Evolutionary conservation across 1,140 invertebrate species (phyloP).

Genomic region (Tribolium castaneum): DNA sequence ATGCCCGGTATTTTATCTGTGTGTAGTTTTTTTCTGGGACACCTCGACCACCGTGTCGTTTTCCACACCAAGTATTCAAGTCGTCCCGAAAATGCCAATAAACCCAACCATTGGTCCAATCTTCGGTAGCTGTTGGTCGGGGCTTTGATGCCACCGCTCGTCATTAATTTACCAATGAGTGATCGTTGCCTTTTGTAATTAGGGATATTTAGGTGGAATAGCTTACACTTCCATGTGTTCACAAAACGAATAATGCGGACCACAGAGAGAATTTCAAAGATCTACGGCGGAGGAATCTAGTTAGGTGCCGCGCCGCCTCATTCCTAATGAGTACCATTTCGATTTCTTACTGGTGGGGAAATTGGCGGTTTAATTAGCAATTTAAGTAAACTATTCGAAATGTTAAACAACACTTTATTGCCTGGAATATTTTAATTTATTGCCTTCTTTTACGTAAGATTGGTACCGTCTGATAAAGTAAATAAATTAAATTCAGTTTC

Average conservation of each 20-base stretch:
- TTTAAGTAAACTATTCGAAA: slow-evolving; percentile 5
- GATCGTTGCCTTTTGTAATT: slow-evolving; percentile 37
- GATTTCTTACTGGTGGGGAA: slow-evolving; percentile 12
- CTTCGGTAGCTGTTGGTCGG: slow-evolving; percentile 36
- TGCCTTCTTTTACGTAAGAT: slow-evolving; percentile 20
- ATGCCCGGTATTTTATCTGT: slow-evolving; percentile 21
- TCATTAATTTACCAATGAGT: slow-evolving; percentile 42
- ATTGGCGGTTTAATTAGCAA: slow-evolving; percentile 26
- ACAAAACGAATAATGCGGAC: slow-evolving; percentile 35
- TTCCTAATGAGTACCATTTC: slow-evolving; percentile 4
- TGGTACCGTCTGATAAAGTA: neutral
- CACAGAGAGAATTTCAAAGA: slow-evolving; percentile 24
- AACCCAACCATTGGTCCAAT: slow-evolving; percentile 26
- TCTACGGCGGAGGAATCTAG: slow-evolving; percentile 19
- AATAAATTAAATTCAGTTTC: slow-evolving; percentile 26
- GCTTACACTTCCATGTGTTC: slow-evolving; percentile 43
- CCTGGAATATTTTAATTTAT: slow-evolving; percentile 21
- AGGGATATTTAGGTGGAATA: slow-evolving; percentile 38
- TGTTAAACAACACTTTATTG: slow-evolving; percentile 25
- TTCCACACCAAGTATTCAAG: slow-evolving; percentile 30
- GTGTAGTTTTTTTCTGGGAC: slow-evolving; percentile 34
- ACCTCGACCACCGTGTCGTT: slow-evolving; percentile 41
- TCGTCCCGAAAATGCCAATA: slow-evolving; percentile 41
- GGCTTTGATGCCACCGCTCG: slow-evolving; percentile 37
- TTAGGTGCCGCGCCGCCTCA: slow-evolving; percentile 2